phyloP scores from a whole-genome alignment of 2,113 vertebrate genomes.

The Stomatorhinus ivindoensis region DNA sequence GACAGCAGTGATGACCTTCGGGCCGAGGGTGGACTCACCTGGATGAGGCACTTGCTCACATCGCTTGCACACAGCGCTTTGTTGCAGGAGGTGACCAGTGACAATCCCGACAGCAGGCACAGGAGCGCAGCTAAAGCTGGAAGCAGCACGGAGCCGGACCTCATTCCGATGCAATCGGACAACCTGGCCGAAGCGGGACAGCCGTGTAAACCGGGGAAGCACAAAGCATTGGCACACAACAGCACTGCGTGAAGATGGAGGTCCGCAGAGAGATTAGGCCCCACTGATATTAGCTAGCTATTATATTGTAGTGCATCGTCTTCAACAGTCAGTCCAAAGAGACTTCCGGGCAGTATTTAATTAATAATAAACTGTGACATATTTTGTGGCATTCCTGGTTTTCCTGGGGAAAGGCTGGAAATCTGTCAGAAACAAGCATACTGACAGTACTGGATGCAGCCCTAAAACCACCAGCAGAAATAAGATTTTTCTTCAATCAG shows the following conservation, averaged over 20 bases:
- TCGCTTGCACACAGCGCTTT: conserved; percentile 95
- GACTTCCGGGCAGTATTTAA: background rate
- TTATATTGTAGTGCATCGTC: background rate
- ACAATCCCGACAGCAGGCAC: conserved; percentile 65
- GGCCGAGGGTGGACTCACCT: conserved; percentile 60
- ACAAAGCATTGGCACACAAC: background rate
- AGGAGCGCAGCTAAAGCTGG: conserved; percentile 55
- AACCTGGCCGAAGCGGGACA: conserved; percentile 28
- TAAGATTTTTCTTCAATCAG: background rate
- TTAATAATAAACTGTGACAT: background rate
- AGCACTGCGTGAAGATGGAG: background rate
- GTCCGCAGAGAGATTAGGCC: background rate
- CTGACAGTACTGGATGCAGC: background rate
- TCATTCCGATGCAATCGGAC: conserved; percentile 66
- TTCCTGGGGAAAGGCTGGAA: background rate
- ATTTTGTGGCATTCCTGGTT: background rate
- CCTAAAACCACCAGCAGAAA: background rate
- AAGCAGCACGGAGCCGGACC: conserved; percentile 50
- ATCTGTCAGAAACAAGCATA: background rate
- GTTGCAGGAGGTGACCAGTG: conserved; percentile 73
- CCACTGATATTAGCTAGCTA: background rate
- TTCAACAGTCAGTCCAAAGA: background rate
- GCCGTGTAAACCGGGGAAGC: background rate
- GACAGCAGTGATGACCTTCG: background rate
- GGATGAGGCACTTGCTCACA: conserved; percentile 96